Base-by-base conservation (phyloP, 2,113 vertebrate species). In the Peromyscus maniculatus region DNA sequence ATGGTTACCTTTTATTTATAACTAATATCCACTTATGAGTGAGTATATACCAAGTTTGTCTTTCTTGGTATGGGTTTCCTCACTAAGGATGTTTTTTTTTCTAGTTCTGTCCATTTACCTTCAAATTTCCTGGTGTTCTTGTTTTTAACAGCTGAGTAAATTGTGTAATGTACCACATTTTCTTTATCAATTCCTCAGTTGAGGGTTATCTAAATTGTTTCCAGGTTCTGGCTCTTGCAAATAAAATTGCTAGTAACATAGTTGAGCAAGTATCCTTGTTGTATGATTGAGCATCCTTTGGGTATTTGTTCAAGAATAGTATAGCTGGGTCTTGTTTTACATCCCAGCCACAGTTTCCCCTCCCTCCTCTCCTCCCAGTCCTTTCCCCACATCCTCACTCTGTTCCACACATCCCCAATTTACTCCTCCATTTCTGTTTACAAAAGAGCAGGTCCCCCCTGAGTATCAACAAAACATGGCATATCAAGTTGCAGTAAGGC, bases 381-480 rank as follows among this genome's bases (percentile, higher is more conserved):
- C 36, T 5, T 33, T 17, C 36, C 36, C 31, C 2, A 7, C 49
- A n/a, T 19, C 0, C 2, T 19, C 8, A 1, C 17, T 72, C 36
- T 39, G 71, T 39, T 72, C 36, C 17, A 36, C n/a, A 22, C 3
- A 52, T 0, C 71, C 36, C 71, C 7, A 72, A 10, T 21, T 2
- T 7, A n/a, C 33, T 72, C 16, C 36, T 72, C 19, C 15, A 36
- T 71, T 69, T 36, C 67, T 36, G 33, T 36, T 71, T n/a, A 72
- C 3, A 36, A 22, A 72, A 72, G 36, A 19, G 17, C 36, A 39
- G 3, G n/a, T 72, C 17, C 36, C 7, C 7, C 7, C 71, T 19
- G 7, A 10, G 71, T 39, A 72, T 22, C 7, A 72, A 21, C 17
- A 72, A 72, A 72, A 21, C 71, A 19, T 72, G 71, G 19, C 6